Conservation (phyloP, 2,888 invertebrate species). For the Onchidella celtica region DNA sequence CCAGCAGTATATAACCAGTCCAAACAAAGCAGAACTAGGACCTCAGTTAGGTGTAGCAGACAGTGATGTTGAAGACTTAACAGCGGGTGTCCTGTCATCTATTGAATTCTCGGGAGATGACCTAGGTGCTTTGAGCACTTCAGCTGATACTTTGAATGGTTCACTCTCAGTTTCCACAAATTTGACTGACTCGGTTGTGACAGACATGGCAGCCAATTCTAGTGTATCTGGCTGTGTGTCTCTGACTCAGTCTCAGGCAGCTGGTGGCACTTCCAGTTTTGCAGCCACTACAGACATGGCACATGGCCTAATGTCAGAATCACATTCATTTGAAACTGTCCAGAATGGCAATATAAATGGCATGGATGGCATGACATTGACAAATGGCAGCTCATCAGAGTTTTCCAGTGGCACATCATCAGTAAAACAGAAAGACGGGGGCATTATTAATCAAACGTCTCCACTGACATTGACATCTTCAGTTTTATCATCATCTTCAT, state of each 20-base stretch:
- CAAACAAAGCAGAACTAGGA: slow-evolving; percentile 11
- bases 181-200: slow-evolving; percentile 17
- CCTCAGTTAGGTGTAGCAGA: not conserved
- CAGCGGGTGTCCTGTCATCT: slow-evolving; percentile 1
- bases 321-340: not conserved
- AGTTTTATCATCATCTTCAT: not conserved
- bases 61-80: slow-evolving; percentile 39
- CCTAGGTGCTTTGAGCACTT: slow-evolving; percentile 26
- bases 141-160: slow-evolving; percentile 43
- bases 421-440: slow-evolving; percentile 36
- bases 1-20: slow-evolving; percentile 41
- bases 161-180: not conserved
- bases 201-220: slow-evolving; percentile 7
- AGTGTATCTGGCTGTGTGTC: slow-evolving; percentile 19
- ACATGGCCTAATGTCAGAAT: not conserved
- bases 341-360: slow-evolving; percentile 2
- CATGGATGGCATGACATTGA: not conserved
- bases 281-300: slow-evolving; percentile 7
- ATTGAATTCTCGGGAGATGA: slow-evolving; percentile 35
- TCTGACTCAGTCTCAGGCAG: slow-evolving; percentile 40
- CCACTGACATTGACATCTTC: slow-evolving; percentile 12
- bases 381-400: slow-evolving; percentile 37
- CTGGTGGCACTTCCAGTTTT: slow-evolving; percentile 17
- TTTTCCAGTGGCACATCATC: slow-evolving; percentile 12
- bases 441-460: slow-evolving; percentile 12